Conservation (phyloP, 2,888 invertebrate genomes). For the Mimachlamys varia region DNA sequence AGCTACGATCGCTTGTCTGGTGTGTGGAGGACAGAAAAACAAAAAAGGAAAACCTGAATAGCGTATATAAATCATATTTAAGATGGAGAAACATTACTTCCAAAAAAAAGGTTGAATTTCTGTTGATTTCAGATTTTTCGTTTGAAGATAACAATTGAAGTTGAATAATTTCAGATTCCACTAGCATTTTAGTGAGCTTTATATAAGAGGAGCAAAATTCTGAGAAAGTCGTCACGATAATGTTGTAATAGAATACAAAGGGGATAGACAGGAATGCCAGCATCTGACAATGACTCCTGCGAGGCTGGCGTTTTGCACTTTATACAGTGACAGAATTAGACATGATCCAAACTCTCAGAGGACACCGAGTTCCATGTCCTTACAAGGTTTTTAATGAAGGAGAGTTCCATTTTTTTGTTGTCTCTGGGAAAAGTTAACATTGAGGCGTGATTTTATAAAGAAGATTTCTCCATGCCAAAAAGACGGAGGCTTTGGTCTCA, state of each 20-base stretch:
- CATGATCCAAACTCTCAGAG: not conserved
- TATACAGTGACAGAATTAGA: not conserved
- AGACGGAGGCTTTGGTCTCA: not conserved
- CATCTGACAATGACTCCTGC: not conserved
- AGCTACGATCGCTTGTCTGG: not conserved
- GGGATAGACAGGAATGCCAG: not conserved
- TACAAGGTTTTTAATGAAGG: not conserved
- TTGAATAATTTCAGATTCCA: not conserved
- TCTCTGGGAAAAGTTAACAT: constrained; percentile 28
- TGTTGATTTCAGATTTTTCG: not conserved
- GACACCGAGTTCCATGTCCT: not conserved
- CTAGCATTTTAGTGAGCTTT: not conserved
- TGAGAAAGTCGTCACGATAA: not conserved
- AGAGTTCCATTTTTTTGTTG: not conserved
- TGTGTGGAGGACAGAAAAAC: not conserved
- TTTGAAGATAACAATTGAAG: not conserved
- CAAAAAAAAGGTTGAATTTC: too few species aligned
- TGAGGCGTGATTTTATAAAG: not conserved
- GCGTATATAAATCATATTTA: not conserved
- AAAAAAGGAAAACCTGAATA: not conserved
- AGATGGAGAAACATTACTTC: too few species aligned
- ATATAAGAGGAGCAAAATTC: not conserved
- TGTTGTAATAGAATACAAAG: not conserved
- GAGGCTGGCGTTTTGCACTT: not conserved
- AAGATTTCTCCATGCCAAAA: not conserved